A percentile compares a stretch with the other conserved stretches of the same genome.
Conservation (phyloP, 2,113 vertebrate genomes). For the Brachypodius melanocephalos region DNA sequence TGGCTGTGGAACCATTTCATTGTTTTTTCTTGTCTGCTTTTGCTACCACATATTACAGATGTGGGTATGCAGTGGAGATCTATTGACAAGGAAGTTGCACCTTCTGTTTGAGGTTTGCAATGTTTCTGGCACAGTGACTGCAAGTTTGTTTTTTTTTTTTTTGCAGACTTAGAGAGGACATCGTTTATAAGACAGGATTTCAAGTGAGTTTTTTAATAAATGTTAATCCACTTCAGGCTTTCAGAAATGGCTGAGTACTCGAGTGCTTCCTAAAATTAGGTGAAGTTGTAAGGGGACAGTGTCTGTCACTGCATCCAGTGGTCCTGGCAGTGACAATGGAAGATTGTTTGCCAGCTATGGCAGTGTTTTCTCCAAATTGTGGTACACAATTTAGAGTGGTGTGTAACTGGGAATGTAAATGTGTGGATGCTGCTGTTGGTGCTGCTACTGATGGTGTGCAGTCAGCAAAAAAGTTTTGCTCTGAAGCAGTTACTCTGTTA, state of each 20-base stretch:
- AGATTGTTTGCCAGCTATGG: background rate
- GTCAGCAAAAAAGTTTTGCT: background rate
- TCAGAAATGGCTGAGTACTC: background rate
- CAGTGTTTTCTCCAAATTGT: background rate
- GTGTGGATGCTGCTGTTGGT: background rate
- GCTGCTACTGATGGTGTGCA: background rate
- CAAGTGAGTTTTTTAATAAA: background rate
- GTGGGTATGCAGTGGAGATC: background rate
- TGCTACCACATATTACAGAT: background rate
- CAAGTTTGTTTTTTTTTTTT: background rate
- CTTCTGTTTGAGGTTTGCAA: background rate
- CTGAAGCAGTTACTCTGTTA: background rate
- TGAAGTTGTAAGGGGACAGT: background rate
- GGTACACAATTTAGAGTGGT: background rate
- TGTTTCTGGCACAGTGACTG: background rate
- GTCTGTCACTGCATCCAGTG: background rate
- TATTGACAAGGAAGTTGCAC: background rate
- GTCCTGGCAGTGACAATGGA: background rate
- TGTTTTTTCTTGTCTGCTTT: background rate
- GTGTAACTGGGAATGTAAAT: background rate
- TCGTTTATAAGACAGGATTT: background rate
- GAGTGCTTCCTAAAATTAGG: background rate
- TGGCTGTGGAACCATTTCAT: background rate
- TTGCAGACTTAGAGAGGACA: background rate
- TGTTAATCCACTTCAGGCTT: background rate